These are phyloP conservation scores for Seira sanloemensis DNA, from an alignment of 2,888 invertebrate genomes.

Conservation along the genomic window DNA sequence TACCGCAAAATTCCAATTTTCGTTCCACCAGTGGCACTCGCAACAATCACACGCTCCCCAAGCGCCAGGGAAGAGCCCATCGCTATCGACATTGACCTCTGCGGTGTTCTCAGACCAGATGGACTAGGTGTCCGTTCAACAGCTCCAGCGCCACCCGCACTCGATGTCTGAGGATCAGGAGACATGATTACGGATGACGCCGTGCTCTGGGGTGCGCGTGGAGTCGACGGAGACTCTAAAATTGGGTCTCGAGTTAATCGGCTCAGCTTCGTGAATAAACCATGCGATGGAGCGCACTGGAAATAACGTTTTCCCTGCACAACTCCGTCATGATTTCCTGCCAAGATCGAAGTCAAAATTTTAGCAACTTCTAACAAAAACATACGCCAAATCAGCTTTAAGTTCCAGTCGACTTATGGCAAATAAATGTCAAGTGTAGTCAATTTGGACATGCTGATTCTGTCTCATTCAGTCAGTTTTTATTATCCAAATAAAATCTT, in stretches of 20 bases:
- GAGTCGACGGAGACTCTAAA: slow-evolving; percentile 59
- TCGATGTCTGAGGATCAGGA: slow-evolving; percentile 33
- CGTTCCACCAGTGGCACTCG: slow-evolving; percentile 89
- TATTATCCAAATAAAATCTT: too few species aligned
- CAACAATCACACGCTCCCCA: slow-evolving; percentile 93
- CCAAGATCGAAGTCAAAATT: slow-evolving; percentile 70
- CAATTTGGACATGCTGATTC: too few species aligned
- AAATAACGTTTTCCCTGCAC: slow-evolving; percentile 95
- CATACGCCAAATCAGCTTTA: too few species aligned
- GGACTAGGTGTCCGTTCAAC: slow-evolving; percentile 55
- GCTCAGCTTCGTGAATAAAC: slow-evolving; percentile 93
- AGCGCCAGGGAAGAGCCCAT: slow-evolving; percentile 79
- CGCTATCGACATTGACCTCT: not conserved
- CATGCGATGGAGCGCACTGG: slow-evolving; percentile 93
- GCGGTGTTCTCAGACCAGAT: slow-evolving; percentile 22
- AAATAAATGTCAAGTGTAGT: too few species aligned
- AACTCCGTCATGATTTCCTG: slow-evolving; percentile 97
- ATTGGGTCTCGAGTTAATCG: slow-evolving; percentile 87
- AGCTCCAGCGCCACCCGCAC: slow-evolving; percentile 12
- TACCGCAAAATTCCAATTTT: slow-evolving; percentile 91
- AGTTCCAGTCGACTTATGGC: too few species aligned
- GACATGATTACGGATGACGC: slow-evolving; percentile 29
- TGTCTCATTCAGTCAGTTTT: too few species aligned
- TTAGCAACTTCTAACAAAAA: not conserved
- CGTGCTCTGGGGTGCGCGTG: slow-evolving; percentile 39